Conservation (phyloP, 2,113 vertebrate genomes). For the Anarrhichthys ocellatus region DNA sequence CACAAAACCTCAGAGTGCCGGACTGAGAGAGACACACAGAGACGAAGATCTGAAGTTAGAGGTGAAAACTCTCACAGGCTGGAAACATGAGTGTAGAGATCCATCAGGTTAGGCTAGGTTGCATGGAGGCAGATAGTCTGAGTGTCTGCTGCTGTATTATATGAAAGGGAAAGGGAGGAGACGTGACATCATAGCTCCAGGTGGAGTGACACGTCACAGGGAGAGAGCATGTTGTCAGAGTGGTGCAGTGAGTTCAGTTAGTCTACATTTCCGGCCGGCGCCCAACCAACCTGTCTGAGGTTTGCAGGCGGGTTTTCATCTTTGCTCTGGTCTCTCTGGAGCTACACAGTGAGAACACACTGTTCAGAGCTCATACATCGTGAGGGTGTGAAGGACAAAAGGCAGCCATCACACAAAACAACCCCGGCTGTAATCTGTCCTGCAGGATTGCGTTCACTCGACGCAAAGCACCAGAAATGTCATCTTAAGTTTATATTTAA, state of each 20-base stretch:
- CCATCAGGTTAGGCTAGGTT: neutral
- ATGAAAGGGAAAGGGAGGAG: neutral
- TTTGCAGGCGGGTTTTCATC: constrained; percentile 50
- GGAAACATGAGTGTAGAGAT: neutral
- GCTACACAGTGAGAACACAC: constrained; percentile 55
- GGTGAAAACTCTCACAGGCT: neutral
- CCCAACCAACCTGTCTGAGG: constrained; percentile 63
- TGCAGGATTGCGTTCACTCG: neutral
- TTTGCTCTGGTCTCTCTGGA: constrained; percentile 56
- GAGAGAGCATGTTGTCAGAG: neutral
- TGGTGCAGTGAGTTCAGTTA: constrained; percentile 31
- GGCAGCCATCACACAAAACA: constrained; percentile 3
- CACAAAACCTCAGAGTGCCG: constrained; percentile 91
- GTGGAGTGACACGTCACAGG: constrained; percentile 8
- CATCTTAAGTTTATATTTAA: neutral
- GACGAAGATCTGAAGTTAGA: neutral
- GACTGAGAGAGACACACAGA: constrained; percentile 71
- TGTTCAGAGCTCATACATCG: constrained; percentile 41
- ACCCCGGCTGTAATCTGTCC: neutral
- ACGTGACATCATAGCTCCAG: neutral
- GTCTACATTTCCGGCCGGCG: constrained; percentile 17
- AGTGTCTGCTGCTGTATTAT: constrained; percentile 5
- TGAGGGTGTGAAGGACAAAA: neutral
- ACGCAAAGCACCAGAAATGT: neutral
- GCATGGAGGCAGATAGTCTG: neutral